A percentile compares a stretch with the other conserved stretches of the same genome.
These are phyloP conservation scores for Felis catus DNA, from an alignment of 2,113 vertebrate genomes.

Conservation along the genomic window DNA sequence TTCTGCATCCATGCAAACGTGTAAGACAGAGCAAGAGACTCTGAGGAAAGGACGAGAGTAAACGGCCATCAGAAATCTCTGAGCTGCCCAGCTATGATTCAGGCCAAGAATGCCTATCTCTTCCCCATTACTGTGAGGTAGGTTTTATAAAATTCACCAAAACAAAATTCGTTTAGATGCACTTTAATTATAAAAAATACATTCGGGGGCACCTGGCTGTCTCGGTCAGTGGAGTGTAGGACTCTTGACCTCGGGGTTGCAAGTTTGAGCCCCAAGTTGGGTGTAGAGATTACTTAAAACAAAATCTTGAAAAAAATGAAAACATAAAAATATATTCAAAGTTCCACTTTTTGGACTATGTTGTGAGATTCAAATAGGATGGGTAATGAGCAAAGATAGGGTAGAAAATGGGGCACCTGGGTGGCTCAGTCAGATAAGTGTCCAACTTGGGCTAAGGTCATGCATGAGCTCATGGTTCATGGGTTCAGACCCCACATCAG, in stretches of 20 bases:
- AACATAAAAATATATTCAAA: not conserved
- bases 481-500: no score
- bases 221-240: no score
- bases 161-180: conserved; percentile 15
- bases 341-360: not conserved
- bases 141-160: not conserved
- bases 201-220: not conserved
- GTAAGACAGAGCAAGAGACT: not conserved
- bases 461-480: no score
- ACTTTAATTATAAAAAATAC: conserved; percentile 10
- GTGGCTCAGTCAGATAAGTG: no score
- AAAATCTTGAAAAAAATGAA: no score
- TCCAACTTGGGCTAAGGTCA: no score
- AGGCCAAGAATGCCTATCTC: not conserved
- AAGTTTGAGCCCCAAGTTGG: no score
- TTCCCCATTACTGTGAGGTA: not conserved
- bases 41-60: not conserved
- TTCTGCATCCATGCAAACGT: not conserved
- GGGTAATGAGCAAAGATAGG: not conserved
- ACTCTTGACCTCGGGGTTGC: no score
- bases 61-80: not conserved
- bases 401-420: not conserved
- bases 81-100: conserved; percentile 7
- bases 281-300: no score
- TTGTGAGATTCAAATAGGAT: conserved; percentile 29